A percentile compares a stretch with the other conserved stretches of the same genome.
phyloP scores from a whole-genome alignment of 2,113 vertebrate genomes.

The Xenus cinereus region DNA sequence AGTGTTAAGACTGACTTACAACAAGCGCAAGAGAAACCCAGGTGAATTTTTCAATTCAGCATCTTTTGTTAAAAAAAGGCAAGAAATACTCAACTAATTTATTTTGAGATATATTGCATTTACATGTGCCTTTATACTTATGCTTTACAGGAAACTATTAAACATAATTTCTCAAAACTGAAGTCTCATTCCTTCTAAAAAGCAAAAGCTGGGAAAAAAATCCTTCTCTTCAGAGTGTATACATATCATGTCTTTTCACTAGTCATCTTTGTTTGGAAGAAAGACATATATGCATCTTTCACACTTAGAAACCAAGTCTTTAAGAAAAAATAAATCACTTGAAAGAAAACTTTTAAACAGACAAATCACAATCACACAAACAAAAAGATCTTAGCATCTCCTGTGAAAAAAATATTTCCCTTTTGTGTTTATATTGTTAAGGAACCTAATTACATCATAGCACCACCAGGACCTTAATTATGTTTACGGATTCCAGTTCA shows the following conservation, averaged over 20 bases:
- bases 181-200: background rate
- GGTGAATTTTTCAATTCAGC: background rate
- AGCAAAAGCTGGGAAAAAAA: background rate
- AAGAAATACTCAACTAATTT: background rate
- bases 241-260: background rate
- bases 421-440: background rate
- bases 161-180: background rate
- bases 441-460: background rate
- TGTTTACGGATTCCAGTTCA: background rate
- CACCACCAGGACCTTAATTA: background rate
- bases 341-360: background rate
- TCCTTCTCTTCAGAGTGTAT: background rate
- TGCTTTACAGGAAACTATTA: background rate
- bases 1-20: background rate
- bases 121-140: background rate
- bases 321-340: background rate
- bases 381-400: background rate
- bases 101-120: background rate
- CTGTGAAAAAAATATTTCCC: background rate
- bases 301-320: background rate
- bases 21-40: background rate
- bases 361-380: background rate
- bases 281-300: background rate
- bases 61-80: background rate
- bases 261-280: background rate